Evolutionary conservation across 1,140 invertebrate species (phyloP).

Genomic region (Diachasma alloeum): DNA sequence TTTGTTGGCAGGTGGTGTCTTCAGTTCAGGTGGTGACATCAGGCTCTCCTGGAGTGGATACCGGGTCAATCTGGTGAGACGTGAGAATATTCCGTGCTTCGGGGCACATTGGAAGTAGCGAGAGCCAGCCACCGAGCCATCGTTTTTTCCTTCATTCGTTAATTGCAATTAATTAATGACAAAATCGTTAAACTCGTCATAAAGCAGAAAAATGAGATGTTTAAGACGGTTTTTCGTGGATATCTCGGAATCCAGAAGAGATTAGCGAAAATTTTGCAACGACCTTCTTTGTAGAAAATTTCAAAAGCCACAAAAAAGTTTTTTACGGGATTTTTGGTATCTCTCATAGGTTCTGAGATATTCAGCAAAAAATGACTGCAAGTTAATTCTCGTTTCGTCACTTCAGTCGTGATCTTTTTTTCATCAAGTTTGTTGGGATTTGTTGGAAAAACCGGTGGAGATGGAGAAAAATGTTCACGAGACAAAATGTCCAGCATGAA

Average conservation of each 20-base stretch:
- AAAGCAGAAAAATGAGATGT: no score
- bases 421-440: no score
- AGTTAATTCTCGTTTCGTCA: no score
- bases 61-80: conserved; percentile 85
- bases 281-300: neutral
- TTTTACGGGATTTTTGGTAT: no score
- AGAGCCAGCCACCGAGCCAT: conserved; percentile 92
- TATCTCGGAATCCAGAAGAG: no score
- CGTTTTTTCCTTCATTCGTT: conserved; percentile 86
- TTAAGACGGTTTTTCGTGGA: no score
- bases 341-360: neutral
- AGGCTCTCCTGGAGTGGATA: conserved; percentile 67
- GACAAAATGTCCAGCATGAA: neutral
- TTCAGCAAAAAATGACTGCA: no score
- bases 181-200: no score
- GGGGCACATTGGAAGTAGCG: conserved; percentile 95
- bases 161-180: neutral
- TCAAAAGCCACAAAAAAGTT: neutral
- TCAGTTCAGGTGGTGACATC: conserved; percentile 49
- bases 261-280: no score
- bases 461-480: neutral
- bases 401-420: no score
- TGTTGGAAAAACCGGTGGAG: neutral
- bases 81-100: conserved; percentile 92
- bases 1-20: conserved; percentile 52